Evolutionary conservation across 2,888 invertebrate species (phyloP).

Genomic region (Andrena haemorrhoa): DNA sequence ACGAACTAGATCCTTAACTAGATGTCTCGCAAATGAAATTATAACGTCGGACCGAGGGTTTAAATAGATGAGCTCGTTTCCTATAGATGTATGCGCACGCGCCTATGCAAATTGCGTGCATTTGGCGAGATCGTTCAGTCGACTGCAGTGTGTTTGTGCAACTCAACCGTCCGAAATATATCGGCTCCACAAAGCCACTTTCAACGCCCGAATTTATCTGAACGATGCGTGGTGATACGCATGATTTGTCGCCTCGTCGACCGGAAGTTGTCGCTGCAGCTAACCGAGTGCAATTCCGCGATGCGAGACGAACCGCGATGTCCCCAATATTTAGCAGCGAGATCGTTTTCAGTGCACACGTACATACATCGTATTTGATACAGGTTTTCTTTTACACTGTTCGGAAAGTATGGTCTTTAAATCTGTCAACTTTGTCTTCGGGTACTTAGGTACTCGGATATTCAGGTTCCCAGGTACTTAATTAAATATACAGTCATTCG

Average conservation of each 20-base stretch:
- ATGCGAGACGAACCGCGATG: conserved; percentile 2
- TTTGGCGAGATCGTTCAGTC: conserved; percentile 23
- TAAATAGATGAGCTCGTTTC: no score
- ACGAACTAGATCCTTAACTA: no score
- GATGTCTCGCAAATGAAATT: no score
- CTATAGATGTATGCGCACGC: neutral
- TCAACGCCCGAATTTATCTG: conserved; percentile 40
- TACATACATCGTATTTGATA: neutral
- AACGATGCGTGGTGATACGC: conserved; percentile 39
- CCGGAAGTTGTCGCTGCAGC: conserved; percentile 45
- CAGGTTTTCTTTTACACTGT: neutral
- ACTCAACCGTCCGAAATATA: conserved; percentile 35
- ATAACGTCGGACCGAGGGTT: no score
- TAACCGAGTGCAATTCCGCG: conserved; percentile 43
- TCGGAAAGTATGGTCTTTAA: no score
- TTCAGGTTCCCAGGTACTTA: no score
- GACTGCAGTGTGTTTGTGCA: neutral
- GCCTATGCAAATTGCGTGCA: conserved; percentile 29
- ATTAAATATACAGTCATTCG: neutral
- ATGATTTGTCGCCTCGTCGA: conserved; percentile 47
- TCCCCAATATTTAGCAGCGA: conserved; percentile 9
- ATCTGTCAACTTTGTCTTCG: no score
- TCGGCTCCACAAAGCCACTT: conserved; percentile 24
- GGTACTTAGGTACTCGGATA: no score
- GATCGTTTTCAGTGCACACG: neutral